phyloP scores from a whole-genome alignment of 2,888 invertebrate genomes.

The Diadegma fenestrale region DNA sequence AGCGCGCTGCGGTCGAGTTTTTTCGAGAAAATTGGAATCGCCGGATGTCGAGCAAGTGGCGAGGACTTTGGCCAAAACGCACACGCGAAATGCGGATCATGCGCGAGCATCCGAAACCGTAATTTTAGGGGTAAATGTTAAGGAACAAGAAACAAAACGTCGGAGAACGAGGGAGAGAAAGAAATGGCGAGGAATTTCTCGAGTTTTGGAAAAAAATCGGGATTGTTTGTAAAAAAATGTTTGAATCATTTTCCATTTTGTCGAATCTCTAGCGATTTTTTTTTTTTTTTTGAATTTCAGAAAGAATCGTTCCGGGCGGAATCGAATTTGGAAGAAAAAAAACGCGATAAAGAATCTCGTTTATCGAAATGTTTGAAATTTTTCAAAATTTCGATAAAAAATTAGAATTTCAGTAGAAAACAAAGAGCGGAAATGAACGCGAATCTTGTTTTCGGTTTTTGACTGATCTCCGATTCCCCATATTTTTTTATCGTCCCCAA shows the following conservation, averaged over 20 bases:
- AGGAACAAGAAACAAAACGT: neutral
- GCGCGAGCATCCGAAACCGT: conserved; percentile 18
- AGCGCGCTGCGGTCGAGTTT: neutral
- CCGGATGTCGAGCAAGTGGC: conserved; percentile 36
- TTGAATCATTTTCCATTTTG: no score
- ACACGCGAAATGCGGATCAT: conserved; percentile 20
- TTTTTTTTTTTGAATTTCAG: no score
- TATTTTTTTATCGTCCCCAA: conserved; percentile 71
- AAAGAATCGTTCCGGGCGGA: neutral
- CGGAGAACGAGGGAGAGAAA: neutral
- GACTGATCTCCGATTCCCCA: conserved; percentile 64
- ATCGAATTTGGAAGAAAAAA: neutral
- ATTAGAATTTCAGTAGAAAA: neutral
- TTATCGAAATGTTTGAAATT: neutral
- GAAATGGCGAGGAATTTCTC: neutral
- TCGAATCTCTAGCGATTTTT: no score
- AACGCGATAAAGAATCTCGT: conserved; percentile 13
- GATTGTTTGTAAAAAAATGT: no score
- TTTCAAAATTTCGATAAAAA: neutral
- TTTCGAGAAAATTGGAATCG: neutral
- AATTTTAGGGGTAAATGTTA: neutral
- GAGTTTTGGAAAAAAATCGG: no score
- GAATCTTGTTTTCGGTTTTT: conserved; percentile 45
- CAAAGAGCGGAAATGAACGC: neutral
- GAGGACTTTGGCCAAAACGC: conserved; percentile 55